Percentiles rank a stretch among this genome's conserved stretches.
Evolutionary conservation across 53 echinoderm and acorn worm species (phyloP).

Genomic region (Luidia sarsii): DNA sequence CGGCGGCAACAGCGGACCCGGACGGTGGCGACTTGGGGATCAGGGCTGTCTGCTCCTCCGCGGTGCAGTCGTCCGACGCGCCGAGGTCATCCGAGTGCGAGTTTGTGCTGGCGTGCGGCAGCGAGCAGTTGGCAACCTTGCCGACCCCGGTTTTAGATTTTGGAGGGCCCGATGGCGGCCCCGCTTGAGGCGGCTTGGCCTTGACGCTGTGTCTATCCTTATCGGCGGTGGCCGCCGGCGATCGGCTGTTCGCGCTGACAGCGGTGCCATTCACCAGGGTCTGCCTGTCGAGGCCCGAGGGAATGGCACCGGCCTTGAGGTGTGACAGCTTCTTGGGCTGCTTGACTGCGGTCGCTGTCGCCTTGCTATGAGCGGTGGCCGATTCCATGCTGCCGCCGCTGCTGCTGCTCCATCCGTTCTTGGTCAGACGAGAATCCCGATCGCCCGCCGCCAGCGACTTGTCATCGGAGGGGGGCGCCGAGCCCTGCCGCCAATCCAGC

Average conservation of each 20-base stretch:
- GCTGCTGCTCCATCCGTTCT: slow-evolving; percentile 33
- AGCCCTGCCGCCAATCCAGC: background rate
- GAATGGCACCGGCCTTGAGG: background rate
- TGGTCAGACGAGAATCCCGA: background rate
- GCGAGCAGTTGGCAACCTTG: slow-evolving; percentile 6
- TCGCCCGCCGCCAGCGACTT: background rate
- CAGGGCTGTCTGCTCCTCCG: slow-evolving; percentile 32
- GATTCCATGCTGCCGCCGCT: slow-evolving; percentile 32
- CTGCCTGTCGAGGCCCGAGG: background rate
- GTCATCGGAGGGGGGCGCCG: background rate
- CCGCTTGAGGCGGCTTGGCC: slow-evolving; percentile 39
- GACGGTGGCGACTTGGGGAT: slow-evolving; percentile 23
- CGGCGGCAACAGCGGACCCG: too few relatives aligned
- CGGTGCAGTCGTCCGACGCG: slow-evolving; percentile 5
- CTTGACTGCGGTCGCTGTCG: slow-evolving; percentile 8
- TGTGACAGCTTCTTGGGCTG: background rate
- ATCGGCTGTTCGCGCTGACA: background rate
- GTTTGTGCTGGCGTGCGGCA: background rate
- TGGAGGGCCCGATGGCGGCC: background rate
- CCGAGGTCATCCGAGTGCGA: slow-evolving; percentile 5
- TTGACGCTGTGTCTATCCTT: slow-evolving; percentile 34
- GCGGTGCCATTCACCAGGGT: slow-evolving; percentile 20
- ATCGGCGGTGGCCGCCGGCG: background rate
- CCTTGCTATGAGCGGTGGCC: slow-evolving; percentile 18
- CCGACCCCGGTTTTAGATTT: background rate